Evolutionary conservation across 2,113 vertebrate genomes (phyloP).

Genomic region (Eulacestoma nigropectus): DNA sequence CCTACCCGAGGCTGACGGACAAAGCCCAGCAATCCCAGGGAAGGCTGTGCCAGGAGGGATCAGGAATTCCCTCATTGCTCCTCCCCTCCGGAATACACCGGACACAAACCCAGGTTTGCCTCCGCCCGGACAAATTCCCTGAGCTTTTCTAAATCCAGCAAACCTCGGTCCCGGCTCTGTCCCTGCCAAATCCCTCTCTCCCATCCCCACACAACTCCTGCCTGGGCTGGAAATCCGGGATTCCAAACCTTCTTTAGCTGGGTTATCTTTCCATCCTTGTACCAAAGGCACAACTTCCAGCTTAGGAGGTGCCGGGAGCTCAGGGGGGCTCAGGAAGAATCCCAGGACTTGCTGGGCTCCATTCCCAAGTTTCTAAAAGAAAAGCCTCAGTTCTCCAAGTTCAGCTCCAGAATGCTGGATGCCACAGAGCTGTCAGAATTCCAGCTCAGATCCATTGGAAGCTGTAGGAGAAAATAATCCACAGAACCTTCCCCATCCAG

Average conservation of each 20-base stretch:
- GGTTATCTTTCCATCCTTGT: not conserved
- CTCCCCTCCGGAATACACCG: not conserved
- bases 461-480: not conserved
- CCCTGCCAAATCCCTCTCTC: not conserved
- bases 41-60: not conserved
- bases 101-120: not conserved
- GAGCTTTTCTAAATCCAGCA: not conserved
- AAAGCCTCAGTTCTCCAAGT: not conserved
- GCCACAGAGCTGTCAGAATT: fast-evolving
- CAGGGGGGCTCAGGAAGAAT: not conserved
- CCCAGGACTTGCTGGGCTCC: not conserved
- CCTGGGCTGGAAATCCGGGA: not conserved
- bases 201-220: not conserved
- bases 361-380: not conserved
- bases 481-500: not conserved
- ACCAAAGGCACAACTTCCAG: not conserved
- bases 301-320: not conserved
- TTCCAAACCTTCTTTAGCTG: not conserved
- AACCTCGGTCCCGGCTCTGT: not conserved
- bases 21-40: not conserved
- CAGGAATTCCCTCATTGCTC: not conserved
- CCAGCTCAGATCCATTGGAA: not conserved
- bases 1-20: not conserved
- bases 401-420: not conserved
- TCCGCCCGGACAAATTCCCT: not conserved